Conservation (phyloP, 1,140 invertebrate genomes). For the Drosophila arawakana region DNA sequence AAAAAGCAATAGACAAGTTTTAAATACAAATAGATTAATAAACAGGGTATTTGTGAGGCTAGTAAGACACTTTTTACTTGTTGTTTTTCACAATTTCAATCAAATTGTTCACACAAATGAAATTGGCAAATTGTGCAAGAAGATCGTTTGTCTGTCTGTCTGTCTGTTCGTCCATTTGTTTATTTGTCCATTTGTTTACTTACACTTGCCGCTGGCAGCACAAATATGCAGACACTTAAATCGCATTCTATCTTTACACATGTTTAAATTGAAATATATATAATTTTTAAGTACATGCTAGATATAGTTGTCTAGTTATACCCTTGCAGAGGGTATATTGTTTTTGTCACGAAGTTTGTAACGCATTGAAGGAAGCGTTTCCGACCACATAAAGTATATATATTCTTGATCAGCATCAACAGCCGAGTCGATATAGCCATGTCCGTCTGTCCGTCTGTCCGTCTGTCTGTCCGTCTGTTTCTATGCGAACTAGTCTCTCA, state of each 20-base stretch:
- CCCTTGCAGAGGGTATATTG: too few relatives aligned
- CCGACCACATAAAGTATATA: too few relatives aligned
- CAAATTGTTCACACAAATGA: conserved; percentile 58
- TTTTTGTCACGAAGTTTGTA: too few relatives aligned
- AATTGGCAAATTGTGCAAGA: conserved; percentile 64
- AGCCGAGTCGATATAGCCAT: too few relatives aligned
- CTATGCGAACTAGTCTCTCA: too few relatives aligned
- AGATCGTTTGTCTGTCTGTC: background rate
- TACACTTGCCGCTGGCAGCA: conserved; percentile 29
- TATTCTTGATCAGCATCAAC: too few relatives aligned
- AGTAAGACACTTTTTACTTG: background rate
- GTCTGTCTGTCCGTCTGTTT: too few relatives aligned
- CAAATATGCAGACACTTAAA: conserved; percentile 69
- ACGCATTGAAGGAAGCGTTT: too few relatives aligned
- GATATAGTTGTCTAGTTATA: conserved; percentile 5
- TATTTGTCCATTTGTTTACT: conserved; percentile 63
- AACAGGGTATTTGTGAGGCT: conserved; percentile 5
- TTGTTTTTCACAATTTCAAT: conserved; percentile 46
- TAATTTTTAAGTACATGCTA: background rate
- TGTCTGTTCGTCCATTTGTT: background rate
- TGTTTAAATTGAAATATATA: conserved; percentile 1
- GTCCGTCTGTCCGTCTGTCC: too few relatives aligned
- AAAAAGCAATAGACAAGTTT: background rate
- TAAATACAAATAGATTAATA: too few relatives aligned
- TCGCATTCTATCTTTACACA: conserved; percentile 39